These are phyloP conservation scores for Mythimna ferrago DNA, from an alignment of 2,888 invertebrate genomes.

Conservation along the genomic window DNA sequence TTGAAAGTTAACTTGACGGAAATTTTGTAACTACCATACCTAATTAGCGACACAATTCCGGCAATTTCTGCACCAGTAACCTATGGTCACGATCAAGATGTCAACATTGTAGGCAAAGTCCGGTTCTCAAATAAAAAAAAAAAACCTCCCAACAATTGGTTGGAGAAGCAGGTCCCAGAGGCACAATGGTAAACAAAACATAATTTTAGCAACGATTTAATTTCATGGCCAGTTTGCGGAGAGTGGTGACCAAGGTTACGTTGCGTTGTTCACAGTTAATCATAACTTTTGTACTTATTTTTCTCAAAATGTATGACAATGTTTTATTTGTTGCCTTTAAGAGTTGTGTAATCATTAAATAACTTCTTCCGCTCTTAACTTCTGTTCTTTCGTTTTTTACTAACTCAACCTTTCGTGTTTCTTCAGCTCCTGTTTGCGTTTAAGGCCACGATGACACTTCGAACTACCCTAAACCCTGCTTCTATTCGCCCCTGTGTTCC, in stretches of 20 bases:
- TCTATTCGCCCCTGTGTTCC: too few species aligned
- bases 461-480: too few species aligned
- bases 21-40: constrained; percentile 29
- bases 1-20: constrained; percentile 11
- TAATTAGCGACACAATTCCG: constrained; percentile 16
- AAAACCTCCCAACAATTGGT: constrained; percentile 15
- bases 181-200: constrained; percentile 53
- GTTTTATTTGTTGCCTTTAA: background rate
- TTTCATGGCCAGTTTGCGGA: constrained; percentile 65
- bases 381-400: too few species aligned
- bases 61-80: constrained; percentile 27
- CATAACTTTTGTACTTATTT: constrained; percentile 50
- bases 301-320: constrained; percentile 40
- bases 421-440: too few species aligned
- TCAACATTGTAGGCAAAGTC: constrained; percentile 10
- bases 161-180: constrained; percentile 26
- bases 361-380: too few species aligned
- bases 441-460: too few species aligned
- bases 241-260: constrained; percentile 59
- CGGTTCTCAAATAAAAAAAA: background rate
- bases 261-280: constrained; percentile 54
- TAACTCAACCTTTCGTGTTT: too few species aligned
- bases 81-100: constrained; percentile 31
- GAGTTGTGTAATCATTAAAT: background rate
- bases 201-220: constrained; percentile 54